Evolutionary conservation across 1,140 invertebrate genomes (phyloP), one percentile per base, ranked within the genome.

Genomic region (Centruroides vittatus): DNA sequence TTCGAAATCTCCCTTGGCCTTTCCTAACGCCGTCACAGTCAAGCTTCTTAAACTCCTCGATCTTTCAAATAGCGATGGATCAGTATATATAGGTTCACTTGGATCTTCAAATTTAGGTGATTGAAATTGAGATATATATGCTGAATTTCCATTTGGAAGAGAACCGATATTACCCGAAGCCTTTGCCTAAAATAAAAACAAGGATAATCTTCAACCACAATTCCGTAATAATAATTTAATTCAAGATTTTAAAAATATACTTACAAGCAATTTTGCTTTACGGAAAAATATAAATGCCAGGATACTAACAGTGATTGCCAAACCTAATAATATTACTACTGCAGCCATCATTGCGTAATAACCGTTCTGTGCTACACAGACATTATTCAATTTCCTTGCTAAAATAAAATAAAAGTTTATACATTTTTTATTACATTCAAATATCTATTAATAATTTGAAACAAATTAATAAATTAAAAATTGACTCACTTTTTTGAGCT

Each of bases 71-170:
- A 93, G 75, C 3, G 89, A 90, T 0, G 89, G 89, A 74, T 93
- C 89, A 0, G 89, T 93, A 72, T 93, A 93, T 64, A 93, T 93
- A 3, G 89, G 89, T 72, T 93, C 90, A 69, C 88, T 92, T 9
- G 88, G 88, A 73, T 93, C 89, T 67, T 86, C 82, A 65, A 60
- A 63, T 6, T 55, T 59, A 47, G 55, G 34, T 5, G 61, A 58
- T 58, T 60, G 64, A 36, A 51, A 51, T 36, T 49, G 55, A 47
- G 55, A 56, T 41, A 41, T 41, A 8, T 41, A 41, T 41, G 41
- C 41, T 41, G 41, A 41, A 41, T 8, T 41, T 41, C 41, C 41
- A 8, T 41, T 41, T 6, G 41, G 41, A 41, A 41, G 5, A 6
- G 41, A 41, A 41, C 41, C 8, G 41, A 41, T 41, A 6, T 5